Base-by-base conservation (phyloP, 1,140 invertebrate genomes). In the Papilio polyxenes region DNA sequence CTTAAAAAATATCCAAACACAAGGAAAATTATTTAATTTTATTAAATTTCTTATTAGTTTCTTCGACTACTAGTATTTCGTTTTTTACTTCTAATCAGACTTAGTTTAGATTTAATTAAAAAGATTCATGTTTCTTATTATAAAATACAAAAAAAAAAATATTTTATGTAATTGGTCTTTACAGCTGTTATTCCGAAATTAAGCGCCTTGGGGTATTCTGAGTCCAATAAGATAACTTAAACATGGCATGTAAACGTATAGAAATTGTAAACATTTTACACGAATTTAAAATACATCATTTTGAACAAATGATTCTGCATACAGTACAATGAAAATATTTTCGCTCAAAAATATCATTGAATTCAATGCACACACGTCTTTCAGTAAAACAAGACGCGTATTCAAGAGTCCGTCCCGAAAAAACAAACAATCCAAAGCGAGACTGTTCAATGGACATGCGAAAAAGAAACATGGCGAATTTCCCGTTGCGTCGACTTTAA, bases 341-440 rank as follows among this genome's bases (percentile, higher is more conserved):
- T 83, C 80, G 74, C 85, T 40, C n/a, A 80, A 69, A 86, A 91
- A 90, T 87, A 84, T 79, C 86, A 88, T 91, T 89, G 85, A 87
- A 91, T 90, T 90, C 87, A 91, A 90, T 90, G 87, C 86, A 85
- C 83, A 87, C 85, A 87, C 88, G 86, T 88, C 85, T 87, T 84
- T 86, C 86, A 84, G 87, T 89, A 87, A 89, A 92, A 87, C 86
- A 87, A 85, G 80, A 85, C 87, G 83, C 82, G 88, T 85, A 89
- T 90, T 90, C 87, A 88, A 88, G 86, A 85, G 56, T 86, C 81
- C 87, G 82, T 85, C 80, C 78, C 83, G 85, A 86, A 89, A 89
- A 89, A 87, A 83, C 74, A 81, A 80, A 69, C 23, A 79, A 79
- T n/a, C 53, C 78, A 65, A 49, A 80, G 56, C 77, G 40, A 69